Evolutionary conservation across 1,140 invertebrate species (phyloP).

Genomic region (Steinernema khuongi): DNA sequence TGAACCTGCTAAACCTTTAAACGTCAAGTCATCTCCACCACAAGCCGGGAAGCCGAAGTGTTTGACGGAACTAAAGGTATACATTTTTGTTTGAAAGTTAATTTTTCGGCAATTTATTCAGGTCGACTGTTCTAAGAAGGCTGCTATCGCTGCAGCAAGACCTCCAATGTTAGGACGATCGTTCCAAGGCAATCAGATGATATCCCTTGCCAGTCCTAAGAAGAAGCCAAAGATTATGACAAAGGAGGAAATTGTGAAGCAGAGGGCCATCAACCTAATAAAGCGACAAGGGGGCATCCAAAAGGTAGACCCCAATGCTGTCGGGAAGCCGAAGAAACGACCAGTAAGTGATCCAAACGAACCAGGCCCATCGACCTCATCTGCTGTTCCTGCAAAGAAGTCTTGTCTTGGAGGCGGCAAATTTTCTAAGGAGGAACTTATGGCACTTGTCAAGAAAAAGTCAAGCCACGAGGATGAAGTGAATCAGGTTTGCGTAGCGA

Average conservation of each 20-base stretch:
- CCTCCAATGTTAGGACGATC: background rate
- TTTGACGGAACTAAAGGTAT: background rate
- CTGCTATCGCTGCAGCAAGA: background rate
- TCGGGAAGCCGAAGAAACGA: too few species aligned
- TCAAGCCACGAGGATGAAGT: background rate
- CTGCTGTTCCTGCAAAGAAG: too few species aligned
- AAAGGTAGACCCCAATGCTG: too few species aligned
- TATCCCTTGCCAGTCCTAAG: background rate
- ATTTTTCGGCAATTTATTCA: background rate
- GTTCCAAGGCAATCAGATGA: background rate
- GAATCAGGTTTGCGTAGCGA: background rate
- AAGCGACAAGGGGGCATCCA: too few species aligned
- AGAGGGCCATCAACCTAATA: background rate
- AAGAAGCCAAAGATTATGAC: background rate
- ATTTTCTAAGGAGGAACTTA: background rate
- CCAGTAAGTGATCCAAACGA: too few species aligned
- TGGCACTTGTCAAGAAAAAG: background rate
- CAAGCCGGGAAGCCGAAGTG: background rate
- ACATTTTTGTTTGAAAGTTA: too few species aligned
- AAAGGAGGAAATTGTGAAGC: background rate
- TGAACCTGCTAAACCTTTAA: background rate
- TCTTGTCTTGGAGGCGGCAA: too few species aligned
- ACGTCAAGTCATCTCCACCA: background rate
- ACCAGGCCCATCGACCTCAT: too few species aligned
- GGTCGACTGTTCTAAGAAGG: background rate